Conservation (phyloP, 2,113 vertebrate genomes). For the Carollia perspicillata region DNA sequence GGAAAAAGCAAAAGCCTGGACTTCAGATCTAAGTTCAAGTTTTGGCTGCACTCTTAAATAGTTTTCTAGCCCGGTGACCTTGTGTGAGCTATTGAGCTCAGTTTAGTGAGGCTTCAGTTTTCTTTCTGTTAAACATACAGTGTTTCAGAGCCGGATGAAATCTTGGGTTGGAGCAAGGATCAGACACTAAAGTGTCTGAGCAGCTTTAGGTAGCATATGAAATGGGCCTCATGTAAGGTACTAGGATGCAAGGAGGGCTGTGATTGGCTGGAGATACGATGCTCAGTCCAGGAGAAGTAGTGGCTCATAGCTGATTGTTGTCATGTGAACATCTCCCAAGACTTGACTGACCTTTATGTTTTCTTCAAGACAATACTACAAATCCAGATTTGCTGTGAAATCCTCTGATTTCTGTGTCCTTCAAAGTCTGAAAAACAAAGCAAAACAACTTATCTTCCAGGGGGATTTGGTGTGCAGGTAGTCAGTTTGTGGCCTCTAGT, state of each 20-base stretch:
- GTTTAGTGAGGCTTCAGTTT: not conserved
- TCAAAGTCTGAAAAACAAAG: not conserved
- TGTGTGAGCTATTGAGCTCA: not conserved
- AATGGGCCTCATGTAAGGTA: not conserved
- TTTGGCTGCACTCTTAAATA: not conserved
- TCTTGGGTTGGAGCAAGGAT: not conserved
- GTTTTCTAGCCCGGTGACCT: not conserved
- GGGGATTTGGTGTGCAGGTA: not conserved
- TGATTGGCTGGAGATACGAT: not conserved
- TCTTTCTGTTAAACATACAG: not conserved
- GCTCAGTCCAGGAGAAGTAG: not conserved
- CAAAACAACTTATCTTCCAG: not conserved
- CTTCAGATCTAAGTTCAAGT: not conserved
- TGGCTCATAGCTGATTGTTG: not conserved
- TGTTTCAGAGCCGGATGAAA: not conserved
- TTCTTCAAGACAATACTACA: not conserved
- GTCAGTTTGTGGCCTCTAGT: not conserved
- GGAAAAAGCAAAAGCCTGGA: constrained; percentile 54
- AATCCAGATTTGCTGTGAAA: not conserved
- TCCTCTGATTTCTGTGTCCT: not conserved
- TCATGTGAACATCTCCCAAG: not conserved
- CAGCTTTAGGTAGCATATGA: not conserved
- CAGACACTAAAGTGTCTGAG: not conserved
- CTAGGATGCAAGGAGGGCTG: not conserved
- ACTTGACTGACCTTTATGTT: not conserved